Conservation (phyloP, 2,113 vertebrate genomes). For the Ageneiosus marmoratus region DNA sequence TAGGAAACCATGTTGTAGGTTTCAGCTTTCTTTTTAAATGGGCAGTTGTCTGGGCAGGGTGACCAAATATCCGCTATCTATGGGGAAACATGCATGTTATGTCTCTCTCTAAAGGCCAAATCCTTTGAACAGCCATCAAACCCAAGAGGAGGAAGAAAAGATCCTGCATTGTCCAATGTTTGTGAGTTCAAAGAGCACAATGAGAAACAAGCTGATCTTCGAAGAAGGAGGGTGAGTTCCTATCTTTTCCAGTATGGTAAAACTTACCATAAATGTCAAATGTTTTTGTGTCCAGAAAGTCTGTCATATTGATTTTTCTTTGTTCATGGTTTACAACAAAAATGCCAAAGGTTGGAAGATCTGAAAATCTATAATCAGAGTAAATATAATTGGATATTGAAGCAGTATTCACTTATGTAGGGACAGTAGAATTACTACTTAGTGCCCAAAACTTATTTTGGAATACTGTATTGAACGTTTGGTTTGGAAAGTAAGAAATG, state of each 20-base stretch:
- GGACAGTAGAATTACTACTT: neutral
- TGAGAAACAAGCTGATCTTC: conserved; percentile 68
- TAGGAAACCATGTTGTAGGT: neutral
- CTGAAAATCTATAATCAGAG: neutral
- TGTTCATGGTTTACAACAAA: neutral
- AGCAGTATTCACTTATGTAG: neutral
- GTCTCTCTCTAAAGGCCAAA: conserved; percentile 53
- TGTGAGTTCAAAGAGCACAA: conserved; percentile 64
- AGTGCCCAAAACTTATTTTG: neutral
- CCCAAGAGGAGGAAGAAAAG: conserved; percentile 52
- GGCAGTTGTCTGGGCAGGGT: neutral
- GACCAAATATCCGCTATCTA: neutral
- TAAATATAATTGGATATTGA: neutral
- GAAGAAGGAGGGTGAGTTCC: conserved; percentile 72
- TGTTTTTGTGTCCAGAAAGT: neutral
- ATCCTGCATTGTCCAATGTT: conserved; percentile 56
- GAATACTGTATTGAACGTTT: neutral
- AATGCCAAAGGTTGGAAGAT: neutral
- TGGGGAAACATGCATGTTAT: neutral
- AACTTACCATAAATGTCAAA: neutral
- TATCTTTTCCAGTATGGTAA: neutral
- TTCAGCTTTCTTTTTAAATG: neutral
- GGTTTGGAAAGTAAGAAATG: neutral
- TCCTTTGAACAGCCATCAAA: conserved; percentile 59
- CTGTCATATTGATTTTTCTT: neutral